These are phyloP conservation scores for Okapia johnstoni DNA, from an alignment of 2,113 vertebrate species.

Conservation along the genomic window DNA sequence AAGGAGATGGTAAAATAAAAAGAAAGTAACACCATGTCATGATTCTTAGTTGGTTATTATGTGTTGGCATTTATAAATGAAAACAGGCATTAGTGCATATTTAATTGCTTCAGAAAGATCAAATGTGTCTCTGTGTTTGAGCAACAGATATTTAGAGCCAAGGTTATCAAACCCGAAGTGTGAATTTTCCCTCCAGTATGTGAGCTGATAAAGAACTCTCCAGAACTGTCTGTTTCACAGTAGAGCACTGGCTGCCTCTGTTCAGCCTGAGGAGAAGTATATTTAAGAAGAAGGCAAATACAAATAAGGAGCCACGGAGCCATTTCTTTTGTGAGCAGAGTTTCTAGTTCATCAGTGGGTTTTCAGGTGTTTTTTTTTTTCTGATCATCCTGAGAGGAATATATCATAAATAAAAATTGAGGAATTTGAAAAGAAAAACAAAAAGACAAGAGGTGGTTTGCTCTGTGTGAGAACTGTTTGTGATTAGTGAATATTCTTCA, in stretches of 20 bases:
- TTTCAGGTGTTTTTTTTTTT: neutral
- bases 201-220: neutral
- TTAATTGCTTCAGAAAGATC: constrained; percentile 33
- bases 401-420: neutral
- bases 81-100: constrained; percentile 15
- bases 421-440: neutral
- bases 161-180: neutral
- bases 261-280: neutral
- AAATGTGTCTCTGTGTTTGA: neutral
- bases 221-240: neutral
- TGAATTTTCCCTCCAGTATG: neutral
- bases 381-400: neutral
- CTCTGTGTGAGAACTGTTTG: neutral
- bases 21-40: neutral
- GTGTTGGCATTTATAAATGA: neutral
- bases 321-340: neutral
- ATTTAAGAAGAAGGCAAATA: constrained; percentile 14
- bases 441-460: neutral
- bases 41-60: neutral
- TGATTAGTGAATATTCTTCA: neutral
- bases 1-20: constrained; percentile 32
- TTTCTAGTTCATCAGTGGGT: neutral
- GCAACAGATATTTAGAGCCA: neutral
- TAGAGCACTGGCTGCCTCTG: neutral
- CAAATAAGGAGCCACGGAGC: neutral